A percentile compares a stretch with the other conserved stretches of the same genome.
phyloP scores from a whole-genome alignment of 2,113 vertebrate genomes.

The Podarcis cretensis region DNA sequence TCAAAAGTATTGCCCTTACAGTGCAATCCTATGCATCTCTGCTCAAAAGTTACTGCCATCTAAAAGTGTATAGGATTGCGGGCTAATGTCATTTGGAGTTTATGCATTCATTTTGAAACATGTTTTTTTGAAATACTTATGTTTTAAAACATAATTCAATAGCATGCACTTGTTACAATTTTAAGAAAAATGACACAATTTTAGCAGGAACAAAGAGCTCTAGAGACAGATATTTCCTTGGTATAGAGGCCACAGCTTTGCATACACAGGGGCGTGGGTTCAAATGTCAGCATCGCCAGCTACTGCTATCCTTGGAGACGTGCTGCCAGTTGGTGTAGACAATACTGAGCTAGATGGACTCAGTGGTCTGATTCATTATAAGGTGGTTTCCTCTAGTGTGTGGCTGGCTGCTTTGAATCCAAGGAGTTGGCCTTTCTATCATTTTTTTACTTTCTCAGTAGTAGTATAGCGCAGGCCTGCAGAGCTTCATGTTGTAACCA shows the following conservation, averaged over 20 bases:
- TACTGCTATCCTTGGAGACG: too few relatives aligned
- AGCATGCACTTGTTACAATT: not conserved
- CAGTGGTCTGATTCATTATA: too few relatives aligned
- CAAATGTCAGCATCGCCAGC: too few relatives aligned
- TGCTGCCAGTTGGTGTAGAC: too few relatives aligned
- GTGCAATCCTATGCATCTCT: not conserved
- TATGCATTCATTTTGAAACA: not conserved
- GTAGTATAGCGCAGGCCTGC: not conserved
- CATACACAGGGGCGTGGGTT: too few relatives aligned
- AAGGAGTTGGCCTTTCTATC: too few relatives aligned
- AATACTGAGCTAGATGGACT: too few relatives aligned
- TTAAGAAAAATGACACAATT: not conserved
- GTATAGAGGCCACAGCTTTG: too few relatives aligned
- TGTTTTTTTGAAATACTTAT: not conserved
- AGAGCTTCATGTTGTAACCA: not conserved
- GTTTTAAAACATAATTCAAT: not conserved
- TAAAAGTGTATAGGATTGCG: not conserved
- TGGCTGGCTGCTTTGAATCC: too few relatives aligned
- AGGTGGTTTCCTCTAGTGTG: too few relatives aligned
- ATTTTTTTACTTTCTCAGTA: not conserved
- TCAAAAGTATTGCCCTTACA: not conserved
- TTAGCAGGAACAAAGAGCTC: too few relatives aligned
- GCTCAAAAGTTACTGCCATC: not conserved
- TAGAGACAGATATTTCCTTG: too few relatives aligned
- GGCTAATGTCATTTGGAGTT: not conserved